Percentiles rank a stretch among this genome's conserved stretches.
phyloP scores from a whole-genome alignment of 2,113 vertebrate genomes.

The Callaeas wilsoni region DNA sequence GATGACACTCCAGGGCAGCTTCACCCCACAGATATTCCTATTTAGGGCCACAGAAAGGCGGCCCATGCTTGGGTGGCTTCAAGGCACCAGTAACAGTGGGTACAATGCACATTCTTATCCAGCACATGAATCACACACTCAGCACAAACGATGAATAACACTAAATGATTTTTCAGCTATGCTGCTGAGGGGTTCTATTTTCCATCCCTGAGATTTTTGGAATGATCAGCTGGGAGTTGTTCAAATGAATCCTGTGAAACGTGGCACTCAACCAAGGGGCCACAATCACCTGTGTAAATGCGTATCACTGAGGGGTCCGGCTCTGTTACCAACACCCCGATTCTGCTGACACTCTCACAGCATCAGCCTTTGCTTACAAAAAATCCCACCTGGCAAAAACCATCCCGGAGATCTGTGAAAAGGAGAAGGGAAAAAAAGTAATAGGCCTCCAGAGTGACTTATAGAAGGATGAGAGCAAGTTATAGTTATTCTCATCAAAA shows the following conservation, averaged over 20 bases:
- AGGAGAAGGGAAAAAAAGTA: not conserved
- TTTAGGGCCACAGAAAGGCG: not conserved
- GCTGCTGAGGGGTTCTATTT: not conserved
- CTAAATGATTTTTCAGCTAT: not conserved
- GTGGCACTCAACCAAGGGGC: not conserved
- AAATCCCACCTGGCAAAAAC: not conserved
- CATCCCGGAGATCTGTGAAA: not conserved
- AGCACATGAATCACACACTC: not conserved
- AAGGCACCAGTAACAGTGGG: not conserved
- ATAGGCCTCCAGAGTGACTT: not conserved
- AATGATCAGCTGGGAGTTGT: not conserved
- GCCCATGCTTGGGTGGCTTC: not conserved
- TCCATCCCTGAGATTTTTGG: not conserved
- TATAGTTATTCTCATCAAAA: not conserved
- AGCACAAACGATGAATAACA: not conserved
- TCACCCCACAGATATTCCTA: not conserved
- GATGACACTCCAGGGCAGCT: not conserved
- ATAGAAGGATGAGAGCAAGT: not conserved
- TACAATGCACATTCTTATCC: not conserved
- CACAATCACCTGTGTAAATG: accelerated
- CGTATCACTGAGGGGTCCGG: not conserved
- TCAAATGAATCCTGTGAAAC: not conserved
- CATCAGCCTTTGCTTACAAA: not conserved
- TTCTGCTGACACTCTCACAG: not conserved
- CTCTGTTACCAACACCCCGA: accelerated